Evolutionary conservation across 2,797 vertebrate species (phyloP).

Genomic region (Gorsachius magnificus): DNA sequence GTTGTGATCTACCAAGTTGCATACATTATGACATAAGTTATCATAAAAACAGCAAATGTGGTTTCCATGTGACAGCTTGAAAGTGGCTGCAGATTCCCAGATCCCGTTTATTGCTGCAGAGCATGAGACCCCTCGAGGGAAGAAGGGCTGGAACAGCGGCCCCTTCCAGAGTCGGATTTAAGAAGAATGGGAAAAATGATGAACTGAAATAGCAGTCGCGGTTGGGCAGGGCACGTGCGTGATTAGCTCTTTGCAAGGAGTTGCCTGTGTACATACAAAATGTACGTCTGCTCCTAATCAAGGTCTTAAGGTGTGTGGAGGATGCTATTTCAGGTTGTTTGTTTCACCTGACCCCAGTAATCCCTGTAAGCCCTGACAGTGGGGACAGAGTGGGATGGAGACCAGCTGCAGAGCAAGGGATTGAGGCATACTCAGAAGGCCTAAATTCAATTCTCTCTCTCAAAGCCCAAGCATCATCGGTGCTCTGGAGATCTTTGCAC

Average conservation of each 20-base stretch:
- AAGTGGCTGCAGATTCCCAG: not conserved
- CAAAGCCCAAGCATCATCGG: not conserved
- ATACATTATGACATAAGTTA: not conserved
- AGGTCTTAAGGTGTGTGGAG: slow-evolving; percentile 1
- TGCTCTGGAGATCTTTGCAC: not conserved
- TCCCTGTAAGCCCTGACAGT: slow-evolving; percentile 3
- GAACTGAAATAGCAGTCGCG: not conserved
- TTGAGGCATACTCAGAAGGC: not conserved
- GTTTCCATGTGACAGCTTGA: not conserved
- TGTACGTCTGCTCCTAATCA: not conserved
- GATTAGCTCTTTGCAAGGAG: not conserved
- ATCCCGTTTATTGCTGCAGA: not conserved
- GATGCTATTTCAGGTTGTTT: slow-evolving; percentile 60
- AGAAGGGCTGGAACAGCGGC: not conserved
- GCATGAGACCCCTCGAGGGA: not conserved
- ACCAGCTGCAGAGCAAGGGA: not conserved
- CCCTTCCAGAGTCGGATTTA: not conserved
- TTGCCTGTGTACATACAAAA: not conserved
- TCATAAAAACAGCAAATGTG: not conserved
- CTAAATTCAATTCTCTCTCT: not conserved
- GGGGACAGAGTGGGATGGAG: not conserved
- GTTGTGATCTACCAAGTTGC: not conserved
- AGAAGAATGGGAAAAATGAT: not conserved
- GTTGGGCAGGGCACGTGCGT: not conserved
- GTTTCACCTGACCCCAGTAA: slow-evolving; percentile 46